Evolutionary conservation across 2,797 vertebrate species (phyloP), one percentile per base, ranked within the genome.

Genomic region (Gastrophryne carolinensis): DNA sequence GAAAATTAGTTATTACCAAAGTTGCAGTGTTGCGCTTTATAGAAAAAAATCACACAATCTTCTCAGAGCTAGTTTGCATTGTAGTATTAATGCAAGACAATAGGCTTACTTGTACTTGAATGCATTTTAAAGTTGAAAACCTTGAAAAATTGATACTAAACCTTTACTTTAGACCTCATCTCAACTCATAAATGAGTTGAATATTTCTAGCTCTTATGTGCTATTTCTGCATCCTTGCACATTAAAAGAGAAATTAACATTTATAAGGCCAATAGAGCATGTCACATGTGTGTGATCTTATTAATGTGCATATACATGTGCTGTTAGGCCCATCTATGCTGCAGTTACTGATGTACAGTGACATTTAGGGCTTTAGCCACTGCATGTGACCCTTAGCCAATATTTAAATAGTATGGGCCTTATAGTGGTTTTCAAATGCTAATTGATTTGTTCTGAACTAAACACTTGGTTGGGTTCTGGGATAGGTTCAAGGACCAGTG

Each of bases 1-100:
- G 58, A 52, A 63, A 61, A 62, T 62, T 11, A 41, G 15, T n/a
- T 54, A 69, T 69, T 60, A 72, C 57, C 7, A 26, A 27, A 15
- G 8, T 44, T 23, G 23, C 17, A 17, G 27, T 35, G 13, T 35
- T 19, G 19, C 34, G 29, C 26, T 49, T 9, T 39, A 49, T 66
- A 17, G 53, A 7, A 49, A 21, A n/a, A 15, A 35, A 50, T 74
- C 29, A 49, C 62, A 49, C 34, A 63, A 39, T 68, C 34, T 19
- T 57, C 29, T 19, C 19, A 10, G 37, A 44, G 66, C 54, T 69
- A 54, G 12, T 9, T 27, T 57, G 13, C 35, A 67, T 39, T 54
- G 41, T 53, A 15, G 37, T 24, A 11, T 24, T 15, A 26, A 34
- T 57, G 35, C 24, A 69, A 52, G 35, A 11, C 50, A 54, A 29